Evolutionary conservation across 2,888 invertebrate genomes (phyloP).

Genomic region (Brenthis ino): DNA sequence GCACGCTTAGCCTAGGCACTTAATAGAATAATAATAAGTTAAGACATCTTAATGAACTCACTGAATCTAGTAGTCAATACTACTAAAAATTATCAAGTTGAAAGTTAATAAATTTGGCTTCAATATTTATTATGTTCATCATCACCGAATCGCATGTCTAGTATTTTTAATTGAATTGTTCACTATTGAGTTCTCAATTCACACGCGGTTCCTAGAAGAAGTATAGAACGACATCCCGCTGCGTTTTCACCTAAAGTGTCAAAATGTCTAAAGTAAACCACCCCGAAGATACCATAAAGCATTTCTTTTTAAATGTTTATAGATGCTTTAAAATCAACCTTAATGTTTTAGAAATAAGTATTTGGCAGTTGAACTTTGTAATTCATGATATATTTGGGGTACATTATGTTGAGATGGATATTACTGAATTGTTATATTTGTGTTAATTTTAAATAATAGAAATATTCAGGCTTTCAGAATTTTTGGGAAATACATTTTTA

Average conservation of each 20-base stretch:
- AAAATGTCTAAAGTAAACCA: slow-evolving; percentile 74
- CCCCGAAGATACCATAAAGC: slow-evolving; percentile 51
- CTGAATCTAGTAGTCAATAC: no score
- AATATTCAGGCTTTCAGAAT: slow-evolving; percentile 57
- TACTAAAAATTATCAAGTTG: no score
- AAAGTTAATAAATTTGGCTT: neutral
- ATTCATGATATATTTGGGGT: slow-evolving; percentile 54
- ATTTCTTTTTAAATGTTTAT: slow-evolving; percentile 25
- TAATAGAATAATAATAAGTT: slow-evolving; percentile 6
- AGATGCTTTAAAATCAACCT: slow-evolving; percentile 29
- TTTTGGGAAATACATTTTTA: slow-evolving; percentile 67
- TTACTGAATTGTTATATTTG: slow-evolving; percentile 55
- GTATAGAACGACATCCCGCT: slow-evolving; percentile 70
- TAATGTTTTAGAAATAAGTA: slow-evolving; percentile 21
- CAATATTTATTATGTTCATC: slow-evolving; percentile 6
- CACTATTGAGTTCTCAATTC: slow-evolving; percentile 68
- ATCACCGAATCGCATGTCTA: slow-evolving; percentile 6
- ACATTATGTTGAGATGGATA: slow-evolving; percentile 62
- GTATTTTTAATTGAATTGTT: slow-evolving; percentile 63
- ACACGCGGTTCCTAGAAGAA: slow-evolving; percentile 74
- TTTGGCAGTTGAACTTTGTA: slow-evolving; percentile 16
- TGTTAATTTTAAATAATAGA: slow-evolving; percentile 59
- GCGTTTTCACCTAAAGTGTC: slow-evolving; percentile 78
- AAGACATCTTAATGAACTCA: neutral
- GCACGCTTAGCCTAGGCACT: slow-evolving; percentile 5